Evolutionary conservation across 1,140 invertebrate species (phyloP), one percentile per base, ranked within the genome.

Genomic region (Ptiloglossa arizonensis): DNA sequence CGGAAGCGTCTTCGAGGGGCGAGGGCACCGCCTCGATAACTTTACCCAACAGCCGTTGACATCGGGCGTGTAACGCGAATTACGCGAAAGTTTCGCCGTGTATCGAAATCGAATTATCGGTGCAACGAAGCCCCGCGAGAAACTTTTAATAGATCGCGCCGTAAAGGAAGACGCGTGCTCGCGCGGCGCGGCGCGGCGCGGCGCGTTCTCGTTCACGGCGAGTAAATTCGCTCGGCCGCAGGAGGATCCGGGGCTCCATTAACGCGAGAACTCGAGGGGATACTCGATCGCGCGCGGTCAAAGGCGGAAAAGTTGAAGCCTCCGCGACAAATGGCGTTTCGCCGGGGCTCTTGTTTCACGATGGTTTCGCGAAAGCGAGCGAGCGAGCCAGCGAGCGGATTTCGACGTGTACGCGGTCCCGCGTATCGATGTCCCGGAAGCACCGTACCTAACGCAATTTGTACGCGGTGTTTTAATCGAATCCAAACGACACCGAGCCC

Each of bases 401-500:
- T n/a, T 3, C 9, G 41, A 27, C 19, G 15, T 17, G 1, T 17
- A n/a, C 48, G 46, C 17, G 1, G 4, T 11, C 4, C 44, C 15
- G n/a, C 17, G 15, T 64, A 44, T 57, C 27, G 35, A 19, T 62
- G 68, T 27, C 24, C 57, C 19, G 57, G 64, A 29, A 50, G 19
- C 66, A 17, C 32, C n/a, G 24, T 13, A 54, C 75, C 68, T 77
- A 76, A 76, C 64, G 56, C 66, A 70, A 64, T 77, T 80, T 77
- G 66, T 63, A 46, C 59, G 35, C 52, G 73, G 64, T 72, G 48
- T 81, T 85, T 81, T 79, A 85, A 85, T 81, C 69, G 71, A 81
- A 85, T 85, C 60, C 32, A 68, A 57, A 82, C 63, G 54, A 84
- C 71, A 72, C 70, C 64, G 66, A 57, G 50, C 64, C 74, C 82